Evolutionary conservation across 2,113 vertebrate species (phyloP).

Genomic region (Charina bottae): DNA sequence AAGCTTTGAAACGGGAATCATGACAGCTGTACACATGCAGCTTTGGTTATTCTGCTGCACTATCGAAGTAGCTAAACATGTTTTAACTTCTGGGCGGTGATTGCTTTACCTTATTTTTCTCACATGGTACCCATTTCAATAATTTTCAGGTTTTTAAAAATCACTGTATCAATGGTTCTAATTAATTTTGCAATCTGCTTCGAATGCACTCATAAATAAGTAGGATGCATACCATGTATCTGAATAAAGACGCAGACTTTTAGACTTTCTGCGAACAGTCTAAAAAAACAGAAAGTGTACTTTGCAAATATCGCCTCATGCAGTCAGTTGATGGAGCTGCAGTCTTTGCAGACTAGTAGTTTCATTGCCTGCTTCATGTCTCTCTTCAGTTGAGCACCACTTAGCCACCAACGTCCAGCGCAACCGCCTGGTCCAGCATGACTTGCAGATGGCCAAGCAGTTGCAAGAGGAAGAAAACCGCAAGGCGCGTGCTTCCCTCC

Average conservation of each 20-base stretch:
- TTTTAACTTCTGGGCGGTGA: too few species aligned
- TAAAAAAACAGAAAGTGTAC: too few species aligned
- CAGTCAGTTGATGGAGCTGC: too few species aligned
- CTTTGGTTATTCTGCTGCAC: too few species aligned
- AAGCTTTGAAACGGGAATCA: too few species aligned
- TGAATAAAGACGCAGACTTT: background rate
- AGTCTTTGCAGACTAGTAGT: too few species aligned
- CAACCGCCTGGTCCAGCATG: constrained; percentile 91
- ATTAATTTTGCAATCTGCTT: background rate
- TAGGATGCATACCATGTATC: background rate
- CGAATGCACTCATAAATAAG: background rate
- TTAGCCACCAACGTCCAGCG: constrained; percentile 94
- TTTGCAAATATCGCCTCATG: too few species aligned
- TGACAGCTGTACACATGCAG: too few species aligned
- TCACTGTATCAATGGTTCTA: too few species aligned
- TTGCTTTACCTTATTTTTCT: background rate
- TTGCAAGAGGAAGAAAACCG: constrained; percentile 93
- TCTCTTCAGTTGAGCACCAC: constrained; percentile 90
- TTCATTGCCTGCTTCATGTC: constrained; percentile 36
- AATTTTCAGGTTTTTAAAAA: background rate
- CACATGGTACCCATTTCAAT: background rate
- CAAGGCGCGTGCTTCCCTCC: constrained; percentile 81
- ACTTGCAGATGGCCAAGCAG: constrained; percentile 91
- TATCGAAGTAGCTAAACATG: too few species aligned
- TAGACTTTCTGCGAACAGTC: too few species aligned